These are phyloP conservation scores for Scaptomyza montana DNA, from an alignment of 1,140 invertebrate species.

Conservation along the genomic window DNA sequence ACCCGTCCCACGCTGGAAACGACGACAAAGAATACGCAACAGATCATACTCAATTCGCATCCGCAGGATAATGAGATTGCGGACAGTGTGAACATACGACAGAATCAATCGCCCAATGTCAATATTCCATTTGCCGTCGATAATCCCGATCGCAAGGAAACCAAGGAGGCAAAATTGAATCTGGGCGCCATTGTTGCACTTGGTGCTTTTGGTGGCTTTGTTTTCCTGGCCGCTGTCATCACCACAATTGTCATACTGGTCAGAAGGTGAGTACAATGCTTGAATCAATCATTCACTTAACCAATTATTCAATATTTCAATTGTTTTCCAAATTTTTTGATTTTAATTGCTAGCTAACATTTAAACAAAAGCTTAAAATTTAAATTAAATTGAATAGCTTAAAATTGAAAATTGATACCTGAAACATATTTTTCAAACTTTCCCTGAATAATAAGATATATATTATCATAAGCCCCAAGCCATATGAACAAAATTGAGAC, in stretches of 20 bases:
- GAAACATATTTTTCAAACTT: too few relatives aligned
- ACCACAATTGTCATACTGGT: constrained; percentile 95
- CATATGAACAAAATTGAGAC: constrained; percentile 3
- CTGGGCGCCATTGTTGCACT: constrained; percentile 94
- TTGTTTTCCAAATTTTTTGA: not conserved
- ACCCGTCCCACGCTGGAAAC: constrained; percentile 63
- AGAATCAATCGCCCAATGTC: constrained; percentile 86
- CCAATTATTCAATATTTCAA: not conserved
- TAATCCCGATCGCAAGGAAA: constrained; percentile 86
- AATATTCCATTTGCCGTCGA: constrained; percentile 89
- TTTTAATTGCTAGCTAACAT: not conserved
- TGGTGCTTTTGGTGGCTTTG: constrained; percentile 94
- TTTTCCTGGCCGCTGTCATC: constrained; percentile 94
- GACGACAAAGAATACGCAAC: constrained; percentile 76
- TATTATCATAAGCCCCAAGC: not conserved
- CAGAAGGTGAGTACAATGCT: constrained; percentile 89
- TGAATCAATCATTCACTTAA: not conserved
- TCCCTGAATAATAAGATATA: not conserved
- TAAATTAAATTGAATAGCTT: too few relatives aligned
- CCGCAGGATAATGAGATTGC: constrained; percentile 87
- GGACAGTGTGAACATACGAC: constrained; percentile 84
- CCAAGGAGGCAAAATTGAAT: constrained; percentile 90
- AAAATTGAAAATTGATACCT: too few relatives aligned
- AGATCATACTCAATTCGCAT: constrained; percentile 87
- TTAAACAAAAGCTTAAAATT: not conserved